A percentile compares a stretch with the other conserved stretches of the same genome.
These are phyloP conservation scores for Callosobruchus maculatus DNA, from an alignment of 2,888 invertebrate species.

Conservation along the genomic window DNA sequence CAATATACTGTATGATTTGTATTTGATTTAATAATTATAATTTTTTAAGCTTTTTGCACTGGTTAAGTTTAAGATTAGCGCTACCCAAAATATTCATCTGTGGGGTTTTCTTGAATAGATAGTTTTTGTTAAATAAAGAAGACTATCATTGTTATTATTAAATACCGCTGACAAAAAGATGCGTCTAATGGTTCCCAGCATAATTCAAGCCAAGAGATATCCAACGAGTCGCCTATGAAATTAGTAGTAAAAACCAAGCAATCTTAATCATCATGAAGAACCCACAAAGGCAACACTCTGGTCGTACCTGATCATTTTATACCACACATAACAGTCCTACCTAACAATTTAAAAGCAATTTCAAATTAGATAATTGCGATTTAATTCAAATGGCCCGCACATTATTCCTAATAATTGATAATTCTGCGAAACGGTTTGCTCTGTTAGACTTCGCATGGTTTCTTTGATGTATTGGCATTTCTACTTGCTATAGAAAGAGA, in stretches of 20 bases:
- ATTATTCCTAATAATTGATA: slow-evolving; percentile 30
- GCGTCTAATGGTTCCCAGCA: too few species aligned
- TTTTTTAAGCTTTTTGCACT: too few species aligned
- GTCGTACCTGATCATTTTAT: slow-evolving; percentile 6
- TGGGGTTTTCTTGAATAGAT: too few species aligned
- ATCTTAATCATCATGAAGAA: neutral
- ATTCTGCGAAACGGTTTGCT: slow-evolving; percentile 21
- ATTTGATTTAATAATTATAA: too few species aligned
- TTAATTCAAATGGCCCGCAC: slow-evolving; percentile 26
- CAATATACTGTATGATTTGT: too few species aligned
- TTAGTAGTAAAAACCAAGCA: neutral
- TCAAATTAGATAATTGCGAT: slow-evolving; percentile 29
- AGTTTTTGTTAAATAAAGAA: too few species aligned
- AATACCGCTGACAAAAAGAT: too few species aligned
- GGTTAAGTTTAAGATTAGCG: too few species aligned
- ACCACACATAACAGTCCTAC: slow-evolving; percentile 15
- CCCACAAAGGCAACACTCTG: neutral
- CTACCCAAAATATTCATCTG: too few species aligned
- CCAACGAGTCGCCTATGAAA: neutral
- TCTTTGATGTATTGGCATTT: slow-evolving; percentile 4
- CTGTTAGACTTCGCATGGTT: slow-evolving; percentile 14
- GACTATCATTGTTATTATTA: too few species aligned
- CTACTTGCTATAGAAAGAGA: neutral
- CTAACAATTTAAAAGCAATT: slow-evolving; percentile 33
- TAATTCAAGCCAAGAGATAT: neutral